Evolutionary conservation across 1,140 invertebrate genomes (phyloP).

Genomic region (Octopus bimaculoides): DNA sequence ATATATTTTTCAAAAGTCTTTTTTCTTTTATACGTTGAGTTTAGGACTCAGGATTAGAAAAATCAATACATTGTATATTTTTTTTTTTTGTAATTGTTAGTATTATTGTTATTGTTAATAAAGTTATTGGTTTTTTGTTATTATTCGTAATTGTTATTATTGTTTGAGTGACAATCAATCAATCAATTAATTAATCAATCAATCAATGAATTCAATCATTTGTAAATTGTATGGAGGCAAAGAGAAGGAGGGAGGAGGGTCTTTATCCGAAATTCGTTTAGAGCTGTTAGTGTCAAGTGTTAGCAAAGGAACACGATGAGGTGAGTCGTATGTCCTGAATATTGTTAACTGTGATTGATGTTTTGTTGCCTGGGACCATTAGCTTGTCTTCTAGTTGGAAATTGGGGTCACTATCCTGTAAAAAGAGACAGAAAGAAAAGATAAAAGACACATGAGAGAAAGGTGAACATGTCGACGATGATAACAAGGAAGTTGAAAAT

Average conservation of each 20-base stretch:
- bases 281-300: constrained; percentile 3
- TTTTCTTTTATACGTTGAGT: not conserved
- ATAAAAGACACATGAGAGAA: not conserved
- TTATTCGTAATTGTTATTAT: not conserved
- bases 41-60: too few relatives aligned
- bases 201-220: not conserved
- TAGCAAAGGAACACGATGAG: not conserved
- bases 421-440: not conserved
- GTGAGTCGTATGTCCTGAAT: not conserved
- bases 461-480: not conserved
- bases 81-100: too few relatives aligned
- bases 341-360: not conserved
- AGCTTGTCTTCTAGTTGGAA: constrained; percentile 6
- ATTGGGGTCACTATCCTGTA: constrained; percentile 4
- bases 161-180: not conserved
- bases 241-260: not conserved
- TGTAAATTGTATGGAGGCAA: not conserved
- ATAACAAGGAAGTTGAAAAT: not conserved
- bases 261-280: not conserved
- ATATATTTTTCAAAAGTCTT: not conserved
- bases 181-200: not conserved
- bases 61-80: too few relatives aligned
- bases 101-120: not conserved
- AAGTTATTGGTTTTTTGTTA: not conserved
- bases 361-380: not conserved